A percentile compares a stretch with the other conserved stretches of the same genome.
Evolutionary conservation across 2,113 vertebrate genomes (phyloP).

Genomic region (Vidua chalybeata): DNA sequence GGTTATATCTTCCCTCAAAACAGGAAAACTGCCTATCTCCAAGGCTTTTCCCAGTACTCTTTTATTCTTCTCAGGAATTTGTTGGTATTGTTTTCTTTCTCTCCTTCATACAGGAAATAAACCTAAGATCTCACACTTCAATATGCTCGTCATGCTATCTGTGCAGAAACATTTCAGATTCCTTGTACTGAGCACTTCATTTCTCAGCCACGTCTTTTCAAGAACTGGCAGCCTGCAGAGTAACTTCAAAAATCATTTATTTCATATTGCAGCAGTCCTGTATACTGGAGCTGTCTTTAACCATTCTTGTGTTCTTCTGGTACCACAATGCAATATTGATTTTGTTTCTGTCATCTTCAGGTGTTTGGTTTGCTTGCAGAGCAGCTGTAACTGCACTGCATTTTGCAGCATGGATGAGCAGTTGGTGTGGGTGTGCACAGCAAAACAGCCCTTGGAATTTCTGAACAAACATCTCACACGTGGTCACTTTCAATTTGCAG

Average conservation of each 20-base stretch:
- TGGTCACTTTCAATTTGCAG: background rate
- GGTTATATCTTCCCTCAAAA: background rate
- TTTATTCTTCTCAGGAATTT: background rate
- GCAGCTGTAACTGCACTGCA: background rate
- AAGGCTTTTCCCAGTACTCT: background rate
- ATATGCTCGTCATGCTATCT: background rate
- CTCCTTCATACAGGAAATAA: background rate
- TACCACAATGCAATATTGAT: background rate
- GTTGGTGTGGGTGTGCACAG: background rate
- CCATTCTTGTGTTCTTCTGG: background rate
- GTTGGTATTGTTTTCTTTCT: background rate
- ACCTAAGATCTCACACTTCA: background rate
- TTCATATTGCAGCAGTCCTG: background rate
- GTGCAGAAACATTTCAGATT: background rate
- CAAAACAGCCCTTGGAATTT: background rate
- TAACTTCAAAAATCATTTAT: background rate
- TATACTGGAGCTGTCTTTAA: background rate
- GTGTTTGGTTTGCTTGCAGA: background rate
- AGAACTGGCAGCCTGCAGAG: background rate
- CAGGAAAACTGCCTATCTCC: background rate
- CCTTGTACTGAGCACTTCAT: background rate
- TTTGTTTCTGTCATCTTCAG: background rate
- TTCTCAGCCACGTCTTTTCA: background rate
- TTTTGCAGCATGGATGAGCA: background rate
- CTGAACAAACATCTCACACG: fast-evolving